Base-by-base conservation (phyloP, 2,113 vertebrate species). In the Ophthalmolycus amberensis region DNA sequence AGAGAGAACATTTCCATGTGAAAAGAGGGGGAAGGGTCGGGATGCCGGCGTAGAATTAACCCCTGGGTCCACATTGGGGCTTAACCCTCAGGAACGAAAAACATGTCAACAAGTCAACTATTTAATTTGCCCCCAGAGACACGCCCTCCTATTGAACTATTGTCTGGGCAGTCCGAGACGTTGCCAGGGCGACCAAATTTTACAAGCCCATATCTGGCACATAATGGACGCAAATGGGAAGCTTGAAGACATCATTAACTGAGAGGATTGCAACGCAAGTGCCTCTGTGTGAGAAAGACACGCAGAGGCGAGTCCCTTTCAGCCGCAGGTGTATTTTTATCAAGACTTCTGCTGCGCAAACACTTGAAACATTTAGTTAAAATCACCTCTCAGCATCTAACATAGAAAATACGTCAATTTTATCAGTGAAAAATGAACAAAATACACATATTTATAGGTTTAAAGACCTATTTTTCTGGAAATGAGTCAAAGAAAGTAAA, bases 31-130 rank as follows among this genome's bases (percentile, higher is more conserved):
- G 88, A 76, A 75, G 88, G 91, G 88, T 82, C 10, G 77, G 77
- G 90, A 91, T 52, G 84, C 48, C 27, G 71, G 88, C 79, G 90
- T 71, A 89, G 91, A 92, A 92, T 95, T 95, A 95, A 94, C 94
- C 94, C 92, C 88, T 75, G 71, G 82, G 92, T 94, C 90, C 88
- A 52, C 85, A 86, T 85, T 89, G 90, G 88, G 93, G 93, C 90
- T 93, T 94, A 94, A 95, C 92, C 94, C 93, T 93, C 94, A 93
- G 92, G 89, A 94, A 94, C 93, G 90, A 94, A 95, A 95, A 96
- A 95, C 95, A 95, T 94, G 93, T 95, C 94, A 95, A 95, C 95
- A 95, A 95, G 95, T 96, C 94, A 96, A 95, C 95, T 95, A 93
- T 95, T 95, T 95, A 94, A 95, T 95, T 95, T 95, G 93, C 94